Evolutionary conservation across 2,797 vertebrate species (phyloP).

Genomic region (Heteromormyrus szaboi): DNA sequence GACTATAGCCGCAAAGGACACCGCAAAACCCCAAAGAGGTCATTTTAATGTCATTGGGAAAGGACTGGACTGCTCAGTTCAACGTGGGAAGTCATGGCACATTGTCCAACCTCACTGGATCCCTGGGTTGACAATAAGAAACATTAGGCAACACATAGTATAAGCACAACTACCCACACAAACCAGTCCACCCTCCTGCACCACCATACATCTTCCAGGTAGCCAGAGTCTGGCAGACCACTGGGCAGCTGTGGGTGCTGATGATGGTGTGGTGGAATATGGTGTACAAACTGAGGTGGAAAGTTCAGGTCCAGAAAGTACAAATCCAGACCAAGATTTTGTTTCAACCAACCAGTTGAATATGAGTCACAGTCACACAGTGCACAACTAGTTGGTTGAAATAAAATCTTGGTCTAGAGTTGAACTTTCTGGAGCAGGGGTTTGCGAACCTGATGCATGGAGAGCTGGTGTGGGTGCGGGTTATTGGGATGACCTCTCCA

Average conservation of each 20-base stretch:
- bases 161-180: background rate
- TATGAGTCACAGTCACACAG: background rate
- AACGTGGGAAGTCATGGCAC: conserved; percentile 59
- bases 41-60: background rate
- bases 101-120: conserved; percentile 53
- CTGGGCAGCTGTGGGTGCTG: background rate
- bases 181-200: background rate
- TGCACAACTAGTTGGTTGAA: background rate
- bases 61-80: background rate
- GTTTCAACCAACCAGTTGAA: background rate
- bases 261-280: background rate
- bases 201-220: background rate
- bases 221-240: background rate
- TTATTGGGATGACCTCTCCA: no score
- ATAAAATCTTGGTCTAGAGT: background rate
- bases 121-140: conserved; percentile 36
- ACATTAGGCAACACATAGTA: background rate
- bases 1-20: background rate
- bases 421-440: background rate
- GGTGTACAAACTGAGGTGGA: background rate
- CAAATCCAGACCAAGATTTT: background rate
- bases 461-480: no score
- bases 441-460: no score
- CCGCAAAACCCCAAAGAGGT: background rate
- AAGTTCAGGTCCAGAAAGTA: background rate